These are phyloP conservation scores for Myioborus miniatus DNA, from an alignment of 2,797 vertebrate species.

Conservation along the genomic window DNA sequence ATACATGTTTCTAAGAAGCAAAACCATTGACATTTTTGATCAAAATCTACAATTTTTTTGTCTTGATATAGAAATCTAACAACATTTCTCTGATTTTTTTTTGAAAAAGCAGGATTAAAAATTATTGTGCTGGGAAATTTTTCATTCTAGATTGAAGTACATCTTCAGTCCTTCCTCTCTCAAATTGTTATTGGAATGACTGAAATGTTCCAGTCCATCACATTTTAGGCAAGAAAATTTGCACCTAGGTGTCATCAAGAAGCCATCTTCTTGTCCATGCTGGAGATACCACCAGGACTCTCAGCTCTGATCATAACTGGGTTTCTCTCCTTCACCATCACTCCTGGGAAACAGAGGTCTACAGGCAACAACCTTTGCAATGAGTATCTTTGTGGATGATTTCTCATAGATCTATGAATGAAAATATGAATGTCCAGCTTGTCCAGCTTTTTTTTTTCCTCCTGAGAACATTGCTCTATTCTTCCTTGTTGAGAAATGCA, in stretches of 20 bases:
- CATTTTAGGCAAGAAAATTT: not conserved
- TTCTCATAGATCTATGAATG: not conserved
- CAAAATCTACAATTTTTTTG: not conserved
- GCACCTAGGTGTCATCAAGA: not conserved
- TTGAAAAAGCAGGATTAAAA: not conserved
- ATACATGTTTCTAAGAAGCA: not conserved
- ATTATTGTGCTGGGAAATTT: not conserved
- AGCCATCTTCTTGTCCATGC: not conserved
- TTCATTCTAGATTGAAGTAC: not conserved
- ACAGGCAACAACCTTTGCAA: not conserved
- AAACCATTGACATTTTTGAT: not conserved
- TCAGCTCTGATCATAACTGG: not conserved
- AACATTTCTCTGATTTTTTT: not conserved
- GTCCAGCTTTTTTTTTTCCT: not conserved
- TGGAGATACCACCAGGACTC: not conserved
- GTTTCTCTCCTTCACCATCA: not conserved
- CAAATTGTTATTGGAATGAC: not conserved
- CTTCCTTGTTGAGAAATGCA: not conserved
- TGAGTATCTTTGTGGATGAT: not conserved
- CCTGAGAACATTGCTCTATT: not conserved
- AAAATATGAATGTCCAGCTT: not conserved
- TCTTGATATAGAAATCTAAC: not conserved
- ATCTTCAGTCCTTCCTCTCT: not conserved
- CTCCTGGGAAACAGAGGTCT: not conserved
- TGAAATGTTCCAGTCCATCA: not conserved